Base-by-base conservation (phyloP, 1,140 invertebrate species). In the Halictus rubicundus region DNA sequence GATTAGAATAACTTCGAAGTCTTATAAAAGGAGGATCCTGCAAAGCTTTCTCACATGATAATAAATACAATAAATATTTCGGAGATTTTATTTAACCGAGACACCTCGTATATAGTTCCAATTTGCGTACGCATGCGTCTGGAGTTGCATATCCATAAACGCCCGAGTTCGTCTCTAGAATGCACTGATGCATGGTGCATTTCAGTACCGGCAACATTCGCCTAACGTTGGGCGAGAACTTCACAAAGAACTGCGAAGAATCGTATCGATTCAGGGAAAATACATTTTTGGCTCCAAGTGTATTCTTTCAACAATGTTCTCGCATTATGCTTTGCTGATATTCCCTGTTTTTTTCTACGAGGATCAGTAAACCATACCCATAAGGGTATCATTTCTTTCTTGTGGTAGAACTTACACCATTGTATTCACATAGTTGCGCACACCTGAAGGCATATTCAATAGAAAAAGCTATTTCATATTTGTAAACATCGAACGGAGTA, bases 401-500 rank as follows among this genome's bases (percentile, higher is more conserved):
- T 25, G 49, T 59, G 64, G 64, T 59, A 59, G 23, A 27, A 75
- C 12, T 59, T 76, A 12, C 1, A 23, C 21, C 21, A 6, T 52
- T 39, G 42, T 52, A 71, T 76, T 32, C 42, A 7, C 10, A 52
- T 39, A n/a, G 9, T 59, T 57, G 46, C 14, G 14, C 21, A 23
- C 25, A 32, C 37, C 12, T 14, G 39, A 68, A 79, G n/a, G 39
- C 27, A 73, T n/a, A 52, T 73, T 68, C 27, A 52, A 42, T 70
- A 37, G 52, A 8, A 27, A 66, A 74, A 37, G n/a, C 0, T 27
- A 25, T 79, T 74, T 32, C 10, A 0, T 66, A 79, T 79, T 79
- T 73, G 61, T 79, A 73, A 73, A 72, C 69, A 78, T n/a, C 60
- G 10, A 10, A 46, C 7, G n/a, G 52, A 78, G 76, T 78, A 78